Percentiles rank a stretch among this genome's conserved stretches.
Evolutionary conservation across 2,113 vertebrate species (phyloP).

Genomic region (Oryzias woworae): DNA sequence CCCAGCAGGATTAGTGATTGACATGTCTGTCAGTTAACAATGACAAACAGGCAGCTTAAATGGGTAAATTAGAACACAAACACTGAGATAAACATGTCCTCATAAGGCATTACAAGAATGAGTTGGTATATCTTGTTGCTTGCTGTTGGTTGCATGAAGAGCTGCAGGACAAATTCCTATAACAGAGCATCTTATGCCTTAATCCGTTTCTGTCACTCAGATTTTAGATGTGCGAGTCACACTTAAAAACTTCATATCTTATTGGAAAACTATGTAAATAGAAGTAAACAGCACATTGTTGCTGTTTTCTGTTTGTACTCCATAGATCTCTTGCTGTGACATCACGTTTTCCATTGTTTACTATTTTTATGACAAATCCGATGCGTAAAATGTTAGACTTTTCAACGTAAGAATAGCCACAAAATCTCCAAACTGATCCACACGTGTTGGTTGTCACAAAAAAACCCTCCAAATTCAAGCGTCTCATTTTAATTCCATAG

Average conservation of each 20-base stretch:
- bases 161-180: constrained; percentile 43
- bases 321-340: no score
- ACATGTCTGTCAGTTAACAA: constrained; percentile 71
- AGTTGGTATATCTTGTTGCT: constrained; percentile 12
- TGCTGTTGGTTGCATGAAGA: constrained; percentile 34
- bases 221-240: constrained; percentile 24
- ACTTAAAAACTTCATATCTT: constrained; percentile 6
- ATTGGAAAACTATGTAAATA: no score
- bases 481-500: no score
- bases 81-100: constrained; percentile 50
- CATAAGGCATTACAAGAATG: constrained; percentile 33
- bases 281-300: no score
- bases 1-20: constrained; percentile 70
- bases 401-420: no score
- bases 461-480: no score
- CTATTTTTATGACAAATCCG: no score
- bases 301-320: no score
- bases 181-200: constrained; percentile 25
- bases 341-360: no score
- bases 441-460: no score
- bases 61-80: constrained; percentile 53
- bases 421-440: no score
- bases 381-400: no score
- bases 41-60: constrained; percentile 42
- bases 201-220: constrained; percentile 55